Evolutionary conservation across 2,797 vertebrate species (phyloP).

Genomic region (Yasuhikotakia modesta): DNA sequence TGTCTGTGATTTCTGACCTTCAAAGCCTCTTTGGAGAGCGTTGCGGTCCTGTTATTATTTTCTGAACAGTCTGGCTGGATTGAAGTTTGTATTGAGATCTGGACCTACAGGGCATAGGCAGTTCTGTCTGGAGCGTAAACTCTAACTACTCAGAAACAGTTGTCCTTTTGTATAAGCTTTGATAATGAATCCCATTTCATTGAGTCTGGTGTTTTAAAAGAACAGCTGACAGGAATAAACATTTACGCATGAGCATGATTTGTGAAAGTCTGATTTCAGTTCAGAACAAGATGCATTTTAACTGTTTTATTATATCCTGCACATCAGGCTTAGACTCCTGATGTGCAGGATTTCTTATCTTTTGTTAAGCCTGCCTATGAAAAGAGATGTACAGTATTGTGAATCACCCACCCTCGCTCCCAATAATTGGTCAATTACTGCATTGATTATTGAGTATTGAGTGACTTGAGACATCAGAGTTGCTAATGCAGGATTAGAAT

Average conservation of each 20-base stretch:
- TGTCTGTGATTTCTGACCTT: conserved; percentile 40
- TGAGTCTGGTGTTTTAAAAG: conserved; percentile 49
- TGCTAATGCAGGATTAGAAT: conserved; percentile 24
- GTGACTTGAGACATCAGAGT: neutral
- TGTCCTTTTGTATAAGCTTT: conserved; percentile 53
- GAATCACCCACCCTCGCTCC: conserved; percentile 19
- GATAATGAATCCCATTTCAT: conserved; percentile 39
- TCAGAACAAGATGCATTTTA: neutral
- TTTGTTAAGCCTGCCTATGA: no score
- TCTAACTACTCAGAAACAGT: conserved; percentile 28
- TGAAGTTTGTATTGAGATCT: conserved; percentile 30
- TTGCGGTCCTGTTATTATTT: conserved; percentile 30
- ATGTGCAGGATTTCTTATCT: no score
- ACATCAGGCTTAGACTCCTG: neutral
- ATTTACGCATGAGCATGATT: conserved; percentile 5
- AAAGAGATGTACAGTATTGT: neutral
- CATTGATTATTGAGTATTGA: conserved; percentile 37
- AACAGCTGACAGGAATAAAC: conserved; percentile 27
- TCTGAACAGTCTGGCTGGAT: conserved; percentile 29
- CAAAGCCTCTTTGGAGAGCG: conserved; percentile 28
- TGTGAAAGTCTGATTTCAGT: conserved; percentile 37
- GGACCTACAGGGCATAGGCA: conserved; percentile 28
- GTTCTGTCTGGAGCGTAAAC: conserved; percentile 19
- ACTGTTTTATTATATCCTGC: neutral
- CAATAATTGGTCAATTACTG: conserved; percentile 34